Evolutionary conservation across 2,113 vertebrate species (phyloP), one percentile per base, ranked within the genome.

Genomic region (Labeo rohita): DNA sequence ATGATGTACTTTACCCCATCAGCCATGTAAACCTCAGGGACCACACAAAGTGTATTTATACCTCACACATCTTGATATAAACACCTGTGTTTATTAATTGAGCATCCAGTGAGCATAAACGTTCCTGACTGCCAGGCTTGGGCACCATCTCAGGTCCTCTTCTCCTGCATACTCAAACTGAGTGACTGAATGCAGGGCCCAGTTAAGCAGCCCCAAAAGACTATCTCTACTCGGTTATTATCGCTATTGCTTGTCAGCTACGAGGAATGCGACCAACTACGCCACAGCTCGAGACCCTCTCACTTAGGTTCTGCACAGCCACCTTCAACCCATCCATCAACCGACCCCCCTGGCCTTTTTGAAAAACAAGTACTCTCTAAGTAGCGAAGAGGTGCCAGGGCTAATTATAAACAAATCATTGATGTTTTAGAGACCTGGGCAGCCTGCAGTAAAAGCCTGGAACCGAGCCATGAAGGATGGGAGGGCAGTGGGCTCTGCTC

Each of bases 371-470:
- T 93, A 92, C 92, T 94, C 92, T 92, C 89, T 93, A 94, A 95
- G 93, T 93, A 93, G 93, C 93, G 87, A 86, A 93, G 94, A 95
- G 92, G 93, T 95, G 94, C 92, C 93, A 93, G 90, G 81, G 93
- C 94, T 95, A 95, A 96, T 95, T 95, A 95, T 95, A 95, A 95
- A 95, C 94, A 94, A 94, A 94, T 94, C 94, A 92, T 93, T 92
- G 92, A 95, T 94, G 94, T 91, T 93, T 89, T 83, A 90, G 91
- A 84, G 84, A 85, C 52, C 90, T 72, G 85, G 90, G 90, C 88
- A 90, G 90, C 78, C 86, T 23, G 89, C 88, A 88, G 82, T 85
- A 52, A 83, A 85, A 61, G 81, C 45, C 81, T 83, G 61, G 83
- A 84, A 85, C 50, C 8, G 72, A 68, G 77, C 61, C 34, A 74